A percentile compares a stretch with the other conserved stretches of the same genome.
These are phyloP conservation scores for Lonchura striata DNA, from an alignment of 2,113 vertebrate genomes.

Conservation along the genomic window DNA sequence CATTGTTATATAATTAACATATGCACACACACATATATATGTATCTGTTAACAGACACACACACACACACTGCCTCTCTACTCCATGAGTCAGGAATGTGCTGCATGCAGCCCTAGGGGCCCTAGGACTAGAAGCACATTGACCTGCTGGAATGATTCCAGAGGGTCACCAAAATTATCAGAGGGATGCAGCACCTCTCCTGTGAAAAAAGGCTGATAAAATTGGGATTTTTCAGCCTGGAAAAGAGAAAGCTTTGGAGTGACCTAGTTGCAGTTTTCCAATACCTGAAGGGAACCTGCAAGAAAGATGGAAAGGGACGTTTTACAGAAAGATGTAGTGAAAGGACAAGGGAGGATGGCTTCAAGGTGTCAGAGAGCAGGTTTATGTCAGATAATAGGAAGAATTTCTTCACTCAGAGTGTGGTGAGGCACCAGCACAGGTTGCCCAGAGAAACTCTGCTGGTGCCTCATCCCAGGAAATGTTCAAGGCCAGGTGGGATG, in stretches of 20 bases:
- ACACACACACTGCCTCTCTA: neutral
- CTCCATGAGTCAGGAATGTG: neutral
- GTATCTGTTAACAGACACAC: neutral
- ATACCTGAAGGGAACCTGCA: neutral
- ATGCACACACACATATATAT: fast-evolving
- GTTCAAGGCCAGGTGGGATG: too few species aligned
- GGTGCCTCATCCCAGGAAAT: neutral
- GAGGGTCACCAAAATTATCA: neutral
- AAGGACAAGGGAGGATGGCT: neutral
- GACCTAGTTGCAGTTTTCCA: neutral
- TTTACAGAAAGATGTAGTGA: neutral
- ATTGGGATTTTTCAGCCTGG: neutral
- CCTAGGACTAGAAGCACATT: neutral
- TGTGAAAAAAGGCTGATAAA: neutral
- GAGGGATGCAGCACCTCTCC: neutral
- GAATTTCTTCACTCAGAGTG: neutral
- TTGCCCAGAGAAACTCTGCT: neutral
- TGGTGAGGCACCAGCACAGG: neutral
- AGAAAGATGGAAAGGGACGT: neutral
- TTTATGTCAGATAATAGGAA: neutral
- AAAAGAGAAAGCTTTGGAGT: neutral
- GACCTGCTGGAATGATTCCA: neutral
- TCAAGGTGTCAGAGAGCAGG: neutral
- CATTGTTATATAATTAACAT: neutral
- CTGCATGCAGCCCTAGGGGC: neutral